Evolutionary conservation across 1,140 invertebrate species (phyloP).

Genomic region (Polyergus mexicanus): DNA sequence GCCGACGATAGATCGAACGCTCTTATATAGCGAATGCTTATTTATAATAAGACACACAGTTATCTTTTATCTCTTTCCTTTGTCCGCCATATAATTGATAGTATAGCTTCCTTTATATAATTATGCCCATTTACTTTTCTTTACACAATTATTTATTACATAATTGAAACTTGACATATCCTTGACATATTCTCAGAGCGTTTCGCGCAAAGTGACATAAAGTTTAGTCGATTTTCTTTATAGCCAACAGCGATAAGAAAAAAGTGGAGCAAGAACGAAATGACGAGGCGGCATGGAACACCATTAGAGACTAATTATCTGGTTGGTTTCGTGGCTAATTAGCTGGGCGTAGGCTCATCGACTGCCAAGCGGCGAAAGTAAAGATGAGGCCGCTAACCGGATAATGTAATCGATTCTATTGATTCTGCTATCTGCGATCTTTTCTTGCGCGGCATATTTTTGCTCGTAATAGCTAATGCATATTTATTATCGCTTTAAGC

Average conservation of each 20-base stretch:
- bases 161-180: slow-evolving; percentile 8
- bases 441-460: slow-evolving; percentile 39
- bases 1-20: neutral
- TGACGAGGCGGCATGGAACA: slow-evolving; percentile 50
- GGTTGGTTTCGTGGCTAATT: slow-evolving; percentile 70
- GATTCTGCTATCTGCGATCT: slow-evolving; percentile 46
- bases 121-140: neutral
- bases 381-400: slow-evolving; percentile 43
- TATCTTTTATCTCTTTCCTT: slow-evolving; percentile 1
- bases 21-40: neutral
- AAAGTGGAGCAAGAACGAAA: slow-evolving; percentile 48
- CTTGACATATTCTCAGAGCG: neutral
- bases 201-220: slow-evolving; percentile 26
- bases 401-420: slow-evolving; percentile 60
- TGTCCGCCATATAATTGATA: neutral
- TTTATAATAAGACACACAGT: neutral
- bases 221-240: slow-evolving; percentile 8
- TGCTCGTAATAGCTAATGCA: slow-evolving; percentile 51
- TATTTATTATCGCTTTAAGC: slow-evolving; percentile 57
- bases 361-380: slow-evolving; percentile 37
- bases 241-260: slow-evolving; percentile 28
- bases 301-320: slow-evolving; percentile 73
- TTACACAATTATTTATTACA: neutral
- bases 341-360: slow-evolving; percentile 54
- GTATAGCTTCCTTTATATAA: slow-evolving; percentile 4